Percentiles rank a stretch among this genome's conserved stretches.
Conservation (phyloP, 2,113 vertebrate genomes). For the Limanda limanda region DNA sequence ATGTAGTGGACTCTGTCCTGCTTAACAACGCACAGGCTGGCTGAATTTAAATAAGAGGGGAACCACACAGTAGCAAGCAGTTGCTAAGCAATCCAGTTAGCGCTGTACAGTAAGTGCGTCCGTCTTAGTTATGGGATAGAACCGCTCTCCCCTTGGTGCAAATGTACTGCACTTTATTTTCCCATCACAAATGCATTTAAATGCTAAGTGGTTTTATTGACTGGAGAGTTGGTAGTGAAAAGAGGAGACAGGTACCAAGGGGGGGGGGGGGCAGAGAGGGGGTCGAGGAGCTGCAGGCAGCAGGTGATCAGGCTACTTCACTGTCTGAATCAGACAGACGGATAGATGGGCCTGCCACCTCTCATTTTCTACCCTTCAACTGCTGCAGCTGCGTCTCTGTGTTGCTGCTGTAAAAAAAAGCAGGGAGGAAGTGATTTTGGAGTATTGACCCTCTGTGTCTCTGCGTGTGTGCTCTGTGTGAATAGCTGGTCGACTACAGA, state of each 20-base stretch:
- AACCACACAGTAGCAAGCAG: constrained; percentile 36
- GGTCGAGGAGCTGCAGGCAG: constrained; percentile 41
- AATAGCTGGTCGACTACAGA: constrained; percentile 91
- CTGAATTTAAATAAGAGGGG: constrained; percentile 71
- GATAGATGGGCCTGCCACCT: constrained; percentile 56
- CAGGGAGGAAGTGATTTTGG: constrained; percentile 58
- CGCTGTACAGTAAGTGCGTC: constrained; percentile 64
- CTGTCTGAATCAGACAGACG: constrained; percentile 54
- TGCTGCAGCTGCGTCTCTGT: constrained; percentile 26
- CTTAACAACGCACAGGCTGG: constrained; percentile 37
- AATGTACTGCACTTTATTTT: constrained; percentile 78
- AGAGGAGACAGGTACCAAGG: constrained; percentile 58
- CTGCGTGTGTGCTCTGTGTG: constrained; percentile 60
- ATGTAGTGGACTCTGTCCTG: constrained; percentile 57
- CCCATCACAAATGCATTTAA: constrained; percentile 78
- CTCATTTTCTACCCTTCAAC: constrained; percentile 63
- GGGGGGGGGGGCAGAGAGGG: constrained; percentile 19
- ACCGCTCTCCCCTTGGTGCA: constrained; percentile 60
- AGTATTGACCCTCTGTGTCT: constrained; percentile 59
- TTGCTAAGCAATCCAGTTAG: constrained; percentile 77
- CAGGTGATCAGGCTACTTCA: constrained; percentile 58
- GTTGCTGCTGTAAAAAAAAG: constrained; percentile 17
- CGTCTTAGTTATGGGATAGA: constrained; percentile 70
- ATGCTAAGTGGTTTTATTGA: constrained; percentile 81
- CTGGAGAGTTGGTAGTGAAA: constrained; percentile 63